Evolutionary conservation across 2,113 vertebrate species (phyloP), one percentile per base, ranked within the genome.

Genomic region (Lutjanus erythropterus): DNA sequence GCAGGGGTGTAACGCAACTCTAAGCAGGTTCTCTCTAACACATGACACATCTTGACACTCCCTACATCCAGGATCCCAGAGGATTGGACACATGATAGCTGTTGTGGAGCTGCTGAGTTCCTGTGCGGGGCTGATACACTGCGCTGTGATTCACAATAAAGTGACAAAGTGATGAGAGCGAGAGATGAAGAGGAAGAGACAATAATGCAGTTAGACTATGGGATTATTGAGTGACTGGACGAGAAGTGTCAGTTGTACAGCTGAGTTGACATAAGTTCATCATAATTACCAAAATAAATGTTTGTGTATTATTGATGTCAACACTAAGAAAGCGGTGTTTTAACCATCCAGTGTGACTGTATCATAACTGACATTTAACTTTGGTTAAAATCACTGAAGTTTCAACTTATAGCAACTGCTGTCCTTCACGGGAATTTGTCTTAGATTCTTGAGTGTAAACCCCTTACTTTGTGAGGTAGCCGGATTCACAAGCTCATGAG

Each of bases 21-120:
- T 77, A 71, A 90, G 87, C 74, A 74, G 46, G 19, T 50, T 92
- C 35, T 64, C 49, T 39, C 23, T 88, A 68, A 83, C 39, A 23
- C 52, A 70, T 65, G 67, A 78, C 61, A 75, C 52, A 71, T 91
- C 77, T 89, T 9, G 33, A 58, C 46, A 35, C n/a, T 86, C 60
- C 23, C 21, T 81, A 65, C 85, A 89, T 89, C 29, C 88, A 69
- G 86, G n/a, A 39, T 78, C 81, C 50, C 31, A 55, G 49, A 78
- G 70, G 79, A 77, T 46, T 31, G 81, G 39, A 86, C 78, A 89
- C 83, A 83, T 84, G 47, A 81, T 85, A 67, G 72, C 41, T 0
- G 1, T 47, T 47, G 25, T 68, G 11, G 68, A 64, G 61, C 23
- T 35, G 46, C 44, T 62, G 68, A 70, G 65, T 31, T 49, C 52